A percentile compares a stretch with the other conserved stretches of the same genome.
These are phyloP conservation scores for Seriola quinqueradiata DNA, from an alignment of 2,113 vertebrate genomes.

Conservation along the genomic window DNA sequence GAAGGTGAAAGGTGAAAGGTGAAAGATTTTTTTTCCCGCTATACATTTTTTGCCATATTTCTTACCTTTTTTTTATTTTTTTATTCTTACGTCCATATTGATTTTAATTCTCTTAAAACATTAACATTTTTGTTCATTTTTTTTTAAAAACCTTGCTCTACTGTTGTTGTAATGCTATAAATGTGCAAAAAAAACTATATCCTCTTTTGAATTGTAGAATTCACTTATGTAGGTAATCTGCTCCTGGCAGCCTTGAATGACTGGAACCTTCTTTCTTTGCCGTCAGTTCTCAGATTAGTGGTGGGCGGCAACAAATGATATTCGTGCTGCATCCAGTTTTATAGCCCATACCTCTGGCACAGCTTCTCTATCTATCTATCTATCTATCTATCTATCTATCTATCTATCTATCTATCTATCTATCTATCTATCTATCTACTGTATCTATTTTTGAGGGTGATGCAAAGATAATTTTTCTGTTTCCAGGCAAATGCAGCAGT, in stretches of 20 bases:
- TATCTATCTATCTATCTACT: neutral
- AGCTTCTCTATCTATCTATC: neutral
- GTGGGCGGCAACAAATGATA: neutral
- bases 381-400: neutral
- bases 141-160: too few relatives aligned
- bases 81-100: neutral
- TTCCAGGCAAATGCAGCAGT: constrained; percentile 4
- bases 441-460: neutral
- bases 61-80: neutral
- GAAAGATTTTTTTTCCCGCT: too few relatives aligned
- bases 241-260: neutral
- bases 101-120: neutral
- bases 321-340: neutral
- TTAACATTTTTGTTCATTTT: too few relatives aligned
- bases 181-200: neutral
- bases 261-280: neutral
- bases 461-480: constrained; percentile 12
- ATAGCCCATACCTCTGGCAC: constrained; percentile 1
- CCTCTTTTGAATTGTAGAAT: neutral
- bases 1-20: too few relatives aligned
- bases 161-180: neutral
- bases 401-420: neutral
- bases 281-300: constrained; percentile 7
- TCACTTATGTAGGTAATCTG: neutral
- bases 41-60: too few relatives aligned